A percentile compares a stretch with the other conserved stretches of the same genome.
Conservation (phyloP, 1,140 invertebrate species). For the Drosophila bocqueti region DNA sequence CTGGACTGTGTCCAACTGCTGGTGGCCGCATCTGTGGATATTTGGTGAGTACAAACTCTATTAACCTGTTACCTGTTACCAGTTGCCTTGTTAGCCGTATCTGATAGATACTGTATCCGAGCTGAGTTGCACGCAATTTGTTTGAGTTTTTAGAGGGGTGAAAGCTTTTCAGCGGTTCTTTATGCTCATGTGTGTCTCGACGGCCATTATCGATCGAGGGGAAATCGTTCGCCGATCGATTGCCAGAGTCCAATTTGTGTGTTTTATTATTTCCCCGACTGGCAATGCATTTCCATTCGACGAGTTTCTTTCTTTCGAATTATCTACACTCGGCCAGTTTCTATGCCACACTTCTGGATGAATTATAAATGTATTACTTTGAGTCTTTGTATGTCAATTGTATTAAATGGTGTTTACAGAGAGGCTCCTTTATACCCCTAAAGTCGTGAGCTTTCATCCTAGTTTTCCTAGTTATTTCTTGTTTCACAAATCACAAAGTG, state of each 20-base stretch:
- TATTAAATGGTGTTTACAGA: not conserved
- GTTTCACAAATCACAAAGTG: not conserved
- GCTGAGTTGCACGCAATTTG: conserved; percentile 1
- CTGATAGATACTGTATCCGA: not conserved
- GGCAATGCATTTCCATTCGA: conserved; percentile 21
- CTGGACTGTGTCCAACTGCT: conserved; percentile 93
- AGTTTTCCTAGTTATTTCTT: not conserved
- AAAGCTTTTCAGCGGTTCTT: conserved; percentile 43
- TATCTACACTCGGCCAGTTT: conserved; percentile 17
- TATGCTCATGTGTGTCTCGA: conserved; percentile 16
- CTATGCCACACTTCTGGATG: conserved; percentile 3
- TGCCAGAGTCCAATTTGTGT: conserved; percentile 20
- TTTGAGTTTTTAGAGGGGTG: conserved; percentile 24
- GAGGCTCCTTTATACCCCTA: not conserved
- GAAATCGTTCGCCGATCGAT: conserved; percentile 30
- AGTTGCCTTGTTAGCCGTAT: not conserved
- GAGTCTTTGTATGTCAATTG: conserved; percentile 3
- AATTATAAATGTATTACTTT: not conserved
- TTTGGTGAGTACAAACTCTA: conserved; percentile 88
- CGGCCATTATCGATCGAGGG: conserved; percentile 7
- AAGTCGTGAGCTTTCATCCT: not conserved
- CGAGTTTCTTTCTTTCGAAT: conserved; percentile 27
- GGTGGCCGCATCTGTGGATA: conserved; percentile 90
- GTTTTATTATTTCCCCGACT: conserved; percentile 41
- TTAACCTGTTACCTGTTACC: not conserved